A percentile compares a stretch with the other conserved stretches of the same genome.
phyloP scores from a whole-genome alignment of 2,797 vertebrate species.

The Alosa sapidissima region DNA sequence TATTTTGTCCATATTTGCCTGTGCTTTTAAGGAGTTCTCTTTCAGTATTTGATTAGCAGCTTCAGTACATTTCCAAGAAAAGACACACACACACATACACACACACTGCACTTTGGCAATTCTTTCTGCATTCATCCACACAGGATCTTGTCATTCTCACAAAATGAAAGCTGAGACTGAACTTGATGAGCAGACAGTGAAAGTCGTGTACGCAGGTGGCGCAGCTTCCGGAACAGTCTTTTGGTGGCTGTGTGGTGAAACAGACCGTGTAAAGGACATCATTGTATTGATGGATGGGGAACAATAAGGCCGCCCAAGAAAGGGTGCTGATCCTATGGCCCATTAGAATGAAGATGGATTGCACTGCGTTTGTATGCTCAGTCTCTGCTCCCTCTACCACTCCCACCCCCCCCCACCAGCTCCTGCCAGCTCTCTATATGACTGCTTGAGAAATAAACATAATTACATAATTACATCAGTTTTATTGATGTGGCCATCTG shows the following conservation, averaged over 20 bases:
- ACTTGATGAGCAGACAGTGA: not conserved
- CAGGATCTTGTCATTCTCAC: not conserved
- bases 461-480: conserved; percentile 4
- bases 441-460: conserved; percentile 2
- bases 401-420: not conserved
- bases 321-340: conserved; percentile 14
- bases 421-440: not conserved
- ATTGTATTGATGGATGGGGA: conserved; percentile 7
- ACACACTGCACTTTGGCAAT: not conserved
- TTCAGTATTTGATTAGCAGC: not conserved
- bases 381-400: not conserved
- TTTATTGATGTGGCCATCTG: not conserved
- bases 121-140: not conserved
- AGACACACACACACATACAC: too few relatives aligned
- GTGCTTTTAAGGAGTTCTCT: too few relatives aligned
- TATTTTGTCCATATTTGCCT: not conserved
- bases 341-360: conserved; percentile 11
- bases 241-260: not conserved
- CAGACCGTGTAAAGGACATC: conserved; percentile 17
- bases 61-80: not conserved
- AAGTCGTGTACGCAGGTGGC: not conserved
- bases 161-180: not conserved
- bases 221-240: not conserved
- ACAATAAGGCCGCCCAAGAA: not conserved
- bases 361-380: not conserved